phyloP scores from a whole-genome alignment of 2,888 invertebrate species.

The Lithosia quadra region DNA sequence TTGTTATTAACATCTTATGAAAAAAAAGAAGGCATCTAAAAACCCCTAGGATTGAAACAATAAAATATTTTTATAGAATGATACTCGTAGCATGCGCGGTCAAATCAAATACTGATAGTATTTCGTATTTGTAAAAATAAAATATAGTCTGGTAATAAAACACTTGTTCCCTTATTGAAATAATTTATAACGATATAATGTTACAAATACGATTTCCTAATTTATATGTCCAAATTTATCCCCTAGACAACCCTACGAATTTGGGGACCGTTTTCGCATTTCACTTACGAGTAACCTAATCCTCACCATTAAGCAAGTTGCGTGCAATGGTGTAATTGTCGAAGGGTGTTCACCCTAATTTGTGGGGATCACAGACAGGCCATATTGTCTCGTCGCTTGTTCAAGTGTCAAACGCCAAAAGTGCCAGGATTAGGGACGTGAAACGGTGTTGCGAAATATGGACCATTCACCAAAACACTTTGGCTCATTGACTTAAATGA shows the following conservation, averaged over 20 bases:
- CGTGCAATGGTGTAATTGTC: constrained; percentile 75
- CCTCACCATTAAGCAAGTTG: constrained; percentile 77
- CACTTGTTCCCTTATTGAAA: constrained; percentile 16
- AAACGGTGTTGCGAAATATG: constrained; percentile 38
- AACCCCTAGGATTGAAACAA: no score
- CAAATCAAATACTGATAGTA: neutral
- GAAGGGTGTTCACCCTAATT: constrained; percentile 81
- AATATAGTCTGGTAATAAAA: constrained; percentile 14
- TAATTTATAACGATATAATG: constrained; percentile 23
- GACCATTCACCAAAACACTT: constrained; percentile 42
- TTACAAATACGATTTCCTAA: constrained; percentile 39
- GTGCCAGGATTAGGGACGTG: constrained; percentile 47
- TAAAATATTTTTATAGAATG: no score
- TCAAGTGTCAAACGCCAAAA: constrained; percentile 75
- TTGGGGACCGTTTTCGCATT: constrained; percentile 64
- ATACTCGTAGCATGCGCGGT: neutral
- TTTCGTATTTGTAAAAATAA: neutral
- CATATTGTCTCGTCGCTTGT: constrained; percentile 67
- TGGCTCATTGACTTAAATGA: constrained; percentile 39
- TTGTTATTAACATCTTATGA: no score
- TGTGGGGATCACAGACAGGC: constrained; percentile 67
- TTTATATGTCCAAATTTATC: constrained; percentile 39
- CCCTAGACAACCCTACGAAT: constrained; percentile 58
- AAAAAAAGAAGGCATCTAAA: no score
- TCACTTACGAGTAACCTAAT: constrained; percentile 80